phyloP scores from a whole-genome alignment of 2,797 vertebrate species.

The Mycteria americana region DNA sequence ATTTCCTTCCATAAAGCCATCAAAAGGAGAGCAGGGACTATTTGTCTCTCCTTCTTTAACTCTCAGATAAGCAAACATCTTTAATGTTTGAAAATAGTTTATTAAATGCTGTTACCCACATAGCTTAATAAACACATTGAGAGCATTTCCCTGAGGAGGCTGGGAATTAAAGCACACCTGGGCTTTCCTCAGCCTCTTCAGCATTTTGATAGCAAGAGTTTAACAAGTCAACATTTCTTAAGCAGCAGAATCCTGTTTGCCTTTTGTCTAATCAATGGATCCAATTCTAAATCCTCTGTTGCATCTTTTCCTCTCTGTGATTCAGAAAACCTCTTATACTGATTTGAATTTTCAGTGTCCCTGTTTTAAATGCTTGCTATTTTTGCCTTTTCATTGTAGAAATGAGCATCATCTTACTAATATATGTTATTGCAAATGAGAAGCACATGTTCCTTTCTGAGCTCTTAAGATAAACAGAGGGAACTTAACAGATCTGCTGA shows the following conservation, averaged over 20 bases:
- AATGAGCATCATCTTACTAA: neutral
- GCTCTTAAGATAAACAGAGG: conserved; percentile 48
- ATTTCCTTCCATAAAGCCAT: neutral
- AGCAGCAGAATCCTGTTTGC: conserved; percentile 29
- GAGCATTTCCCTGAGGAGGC: neutral
- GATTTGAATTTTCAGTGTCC: neutral
- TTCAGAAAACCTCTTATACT: neutral
- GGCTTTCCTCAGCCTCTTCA: neutral
- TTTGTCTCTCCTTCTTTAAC: neutral
- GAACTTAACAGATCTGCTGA: neutral
- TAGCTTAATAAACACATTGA: conserved; percentile 44
- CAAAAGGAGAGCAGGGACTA: neutral
- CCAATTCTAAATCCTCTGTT: conserved; percentile 18
- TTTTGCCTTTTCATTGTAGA: conserved; percentile 27
- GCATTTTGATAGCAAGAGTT: neutral
- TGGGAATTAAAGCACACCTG: conserved; percentile 35
- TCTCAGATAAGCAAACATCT: conserved; percentile 5
- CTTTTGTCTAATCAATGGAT: conserved; percentile 19
- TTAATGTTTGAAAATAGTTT: conserved; percentile 34
- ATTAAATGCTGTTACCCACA: conserved; percentile 30
- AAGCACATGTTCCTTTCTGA: neutral
- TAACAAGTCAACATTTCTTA: conserved; percentile 26
- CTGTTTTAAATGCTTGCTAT: neutral
- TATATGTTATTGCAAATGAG: neutral
- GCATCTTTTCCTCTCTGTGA: neutral